A percentile compares a stretch with the other conserved stretches of the same genome.
These are phyloP conservation scores for Corvus cornix DNA, from an alignment of 2,113 vertebrate species.

Conservation along the genomic window DNA sequence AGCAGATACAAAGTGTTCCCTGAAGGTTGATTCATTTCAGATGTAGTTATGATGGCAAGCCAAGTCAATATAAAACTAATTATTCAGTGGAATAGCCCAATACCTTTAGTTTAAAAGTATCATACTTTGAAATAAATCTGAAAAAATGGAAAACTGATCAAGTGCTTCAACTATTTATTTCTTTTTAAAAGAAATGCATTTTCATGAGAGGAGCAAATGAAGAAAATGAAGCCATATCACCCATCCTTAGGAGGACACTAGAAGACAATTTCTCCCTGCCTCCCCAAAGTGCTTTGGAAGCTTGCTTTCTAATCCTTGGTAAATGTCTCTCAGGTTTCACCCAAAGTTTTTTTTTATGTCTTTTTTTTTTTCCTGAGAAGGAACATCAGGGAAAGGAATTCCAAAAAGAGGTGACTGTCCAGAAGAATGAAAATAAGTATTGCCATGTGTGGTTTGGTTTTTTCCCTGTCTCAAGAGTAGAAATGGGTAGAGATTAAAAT, in stretches of 20 bases:
- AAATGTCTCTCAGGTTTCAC: background rate
- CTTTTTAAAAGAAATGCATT: background rate
- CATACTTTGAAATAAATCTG: background rate
- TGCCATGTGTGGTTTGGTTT: background rate
- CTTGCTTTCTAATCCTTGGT: background rate
- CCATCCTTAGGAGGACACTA: background rate
- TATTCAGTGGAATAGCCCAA: background rate
- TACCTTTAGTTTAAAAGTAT: background rate
- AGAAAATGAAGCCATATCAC: background rate
- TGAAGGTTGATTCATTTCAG: background rate
- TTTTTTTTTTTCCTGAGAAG: background rate
- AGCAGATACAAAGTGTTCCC: background rate
- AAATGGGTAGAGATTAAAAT: constrained; percentile 20
- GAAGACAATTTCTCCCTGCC: background rate
- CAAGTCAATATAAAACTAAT: background rate
- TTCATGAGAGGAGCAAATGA: background rate
- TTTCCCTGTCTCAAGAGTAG: background rate
- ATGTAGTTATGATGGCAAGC: background rate
- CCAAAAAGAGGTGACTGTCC: background rate
- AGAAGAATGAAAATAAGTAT: background rate
- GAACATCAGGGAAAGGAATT: background rate
- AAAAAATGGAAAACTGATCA: background rate
- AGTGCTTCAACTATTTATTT: background rate
- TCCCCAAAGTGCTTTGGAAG: background rate
- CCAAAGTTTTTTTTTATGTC: background rate